A percentile compares a stretch with the other conserved stretches of the same genome.
phyloP scores from a whole-genome alignment of 1,140 invertebrate species.

The Achroia grisella region DNA sequence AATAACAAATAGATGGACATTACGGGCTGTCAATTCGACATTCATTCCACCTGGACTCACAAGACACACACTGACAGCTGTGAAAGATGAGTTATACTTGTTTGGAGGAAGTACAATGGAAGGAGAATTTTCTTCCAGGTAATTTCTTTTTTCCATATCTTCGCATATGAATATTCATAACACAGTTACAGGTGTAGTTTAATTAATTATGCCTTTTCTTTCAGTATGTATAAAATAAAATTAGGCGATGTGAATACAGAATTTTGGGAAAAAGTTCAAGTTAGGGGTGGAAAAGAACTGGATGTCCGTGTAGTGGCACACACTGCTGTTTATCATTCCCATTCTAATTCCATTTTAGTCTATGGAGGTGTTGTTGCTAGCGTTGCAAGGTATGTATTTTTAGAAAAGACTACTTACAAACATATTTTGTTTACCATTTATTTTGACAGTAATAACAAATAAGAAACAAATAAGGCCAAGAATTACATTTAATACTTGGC shows the following conservation, averaged over 20 bases:
- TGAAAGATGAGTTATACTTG: slow-evolving; percentile 84
- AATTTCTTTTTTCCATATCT: too few relatives aligned
- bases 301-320: slow-evolving; percentile 92
- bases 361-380: slow-evolving; percentile 93
- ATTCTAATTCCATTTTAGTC: slow-evolving; percentile 88
- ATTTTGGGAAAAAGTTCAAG: slow-evolving; percentile 81
- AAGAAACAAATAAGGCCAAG: too few relatives aligned
- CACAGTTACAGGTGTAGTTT: too few relatives aligned
- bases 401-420: too few relatives aligned
- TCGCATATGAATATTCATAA: too few relatives aligned
- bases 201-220: too few relatives aligned
- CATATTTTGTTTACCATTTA: too few relatives aligned
- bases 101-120: slow-evolving; percentile 91
- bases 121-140: slow-evolving; percentile 86
- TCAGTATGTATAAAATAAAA: slow-evolving; percentile 73
- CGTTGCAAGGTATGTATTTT: slow-evolving; percentile 77
- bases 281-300: slow-evolving; percentile 87
- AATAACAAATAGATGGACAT: slow-evolving; percentile 80
- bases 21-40: slow-evolving; percentile 79
- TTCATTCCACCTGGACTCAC: slow-evolving; percentile 85
- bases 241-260: slow-evolving; percentile 70
- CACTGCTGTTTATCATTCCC: slow-evolving; percentile 88
- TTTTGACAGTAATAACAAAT: too few relatives aligned
- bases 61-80: slow-evolving; percentile 88
- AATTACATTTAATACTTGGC: too few relatives aligned